A percentile compares a stretch with the other conserved stretches of the same genome.
Evolutionary conservation across 2,113 vertebrate species (phyloP).

Genomic region (Australoheros scitulus): DNA sequence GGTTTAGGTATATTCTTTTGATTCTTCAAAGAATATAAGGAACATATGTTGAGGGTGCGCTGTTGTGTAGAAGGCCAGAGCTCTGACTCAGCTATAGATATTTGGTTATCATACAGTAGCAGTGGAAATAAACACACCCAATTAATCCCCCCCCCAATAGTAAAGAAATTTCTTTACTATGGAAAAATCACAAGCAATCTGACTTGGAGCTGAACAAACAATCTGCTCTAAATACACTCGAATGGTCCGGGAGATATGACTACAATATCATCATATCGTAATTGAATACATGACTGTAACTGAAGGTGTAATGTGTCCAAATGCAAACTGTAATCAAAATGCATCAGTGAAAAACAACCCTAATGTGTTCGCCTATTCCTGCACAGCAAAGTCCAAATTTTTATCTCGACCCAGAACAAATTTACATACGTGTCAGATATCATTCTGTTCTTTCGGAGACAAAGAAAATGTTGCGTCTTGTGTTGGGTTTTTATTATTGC

Average conservation of each 20-base stretch:
- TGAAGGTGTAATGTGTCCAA: conserved; percentile 13
- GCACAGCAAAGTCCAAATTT: conserved; percentile 1
- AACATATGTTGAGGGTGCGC: not conserved
- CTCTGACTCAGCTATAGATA: conserved; percentile 40
- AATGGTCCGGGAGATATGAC: conserved; percentile 4
- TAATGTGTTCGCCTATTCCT: not conserved
- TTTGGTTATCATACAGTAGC: conserved; percentile 25
- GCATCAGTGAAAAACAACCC: not conserved
- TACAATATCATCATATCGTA: not conserved
- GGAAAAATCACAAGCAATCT: conserved; percentile 13
- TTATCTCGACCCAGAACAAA: not conserved
- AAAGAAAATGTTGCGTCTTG: conserved; percentile 1
- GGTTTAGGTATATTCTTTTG: conserved; percentile 3
- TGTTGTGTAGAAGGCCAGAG: not conserved
- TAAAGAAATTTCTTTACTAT: not conserved
- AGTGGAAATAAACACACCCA: conserved; percentile 43
- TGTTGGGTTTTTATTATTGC: conserved; percentile 13
- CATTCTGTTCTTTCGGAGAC: not conserved
- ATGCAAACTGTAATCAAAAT: conserved; percentile 28
- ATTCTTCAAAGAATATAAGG: conserved; percentile 9
- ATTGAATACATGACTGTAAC: conserved; percentile 20
- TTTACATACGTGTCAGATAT: not conserved
- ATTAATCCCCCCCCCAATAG: conserved; percentile 27
- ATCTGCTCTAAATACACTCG: conserved; percentile 15
- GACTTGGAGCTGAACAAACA: conserved; percentile 48